Evolutionary conservation across 2,888 invertebrate species (phyloP).

Genomic region (Andrena bucephala): DNA sequence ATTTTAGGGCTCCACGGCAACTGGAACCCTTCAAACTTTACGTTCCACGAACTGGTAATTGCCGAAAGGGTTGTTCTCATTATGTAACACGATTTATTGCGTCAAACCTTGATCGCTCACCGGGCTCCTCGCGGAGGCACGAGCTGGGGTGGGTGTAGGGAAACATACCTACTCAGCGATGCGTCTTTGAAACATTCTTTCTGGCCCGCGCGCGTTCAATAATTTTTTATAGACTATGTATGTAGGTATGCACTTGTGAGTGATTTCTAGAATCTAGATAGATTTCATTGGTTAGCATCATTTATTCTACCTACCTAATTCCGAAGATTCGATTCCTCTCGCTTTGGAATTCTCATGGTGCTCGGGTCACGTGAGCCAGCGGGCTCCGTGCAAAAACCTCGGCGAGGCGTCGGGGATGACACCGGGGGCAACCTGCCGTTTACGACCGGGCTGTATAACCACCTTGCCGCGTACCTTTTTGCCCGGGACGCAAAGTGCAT

Average conservation of each 20-base stretch:
- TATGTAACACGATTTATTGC: constrained; percentile 40
- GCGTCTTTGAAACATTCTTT: too few species aligned
- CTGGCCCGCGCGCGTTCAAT: too few species aligned
- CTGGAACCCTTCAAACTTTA: background rate
- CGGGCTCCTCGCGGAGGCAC: background rate
- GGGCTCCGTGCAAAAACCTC: background rate
- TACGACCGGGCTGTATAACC: constrained; percentile 64
- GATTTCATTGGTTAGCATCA: too few species aligned
- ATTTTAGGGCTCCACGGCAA: constrained; percentile 45
- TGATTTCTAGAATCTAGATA: too few species aligned
- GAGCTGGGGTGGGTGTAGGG: background rate
- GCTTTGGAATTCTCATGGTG: background rate
- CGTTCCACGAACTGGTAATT: constrained; percentile 5
- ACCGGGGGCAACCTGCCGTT: constrained; percentile 60
- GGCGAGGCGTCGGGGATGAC: constrained; percentile 15
- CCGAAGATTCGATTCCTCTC: background rate
- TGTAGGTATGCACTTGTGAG: too few species aligned
- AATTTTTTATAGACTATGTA: too few species aligned
- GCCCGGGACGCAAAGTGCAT: constrained; percentile 55
- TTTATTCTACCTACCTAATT: background rate
- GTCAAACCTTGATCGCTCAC: background rate
- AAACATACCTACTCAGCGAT: too few species aligned
- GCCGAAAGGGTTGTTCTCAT: constrained; percentile 34
- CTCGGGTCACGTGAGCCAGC: constrained; percentile 3
- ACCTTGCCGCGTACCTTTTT: constrained; percentile 62